These are phyloP conservation scores for Drosophila watanabei DNA, from an alignment of 1,140 invertebrate genomes.

Conservation along the genomic window DNA sequence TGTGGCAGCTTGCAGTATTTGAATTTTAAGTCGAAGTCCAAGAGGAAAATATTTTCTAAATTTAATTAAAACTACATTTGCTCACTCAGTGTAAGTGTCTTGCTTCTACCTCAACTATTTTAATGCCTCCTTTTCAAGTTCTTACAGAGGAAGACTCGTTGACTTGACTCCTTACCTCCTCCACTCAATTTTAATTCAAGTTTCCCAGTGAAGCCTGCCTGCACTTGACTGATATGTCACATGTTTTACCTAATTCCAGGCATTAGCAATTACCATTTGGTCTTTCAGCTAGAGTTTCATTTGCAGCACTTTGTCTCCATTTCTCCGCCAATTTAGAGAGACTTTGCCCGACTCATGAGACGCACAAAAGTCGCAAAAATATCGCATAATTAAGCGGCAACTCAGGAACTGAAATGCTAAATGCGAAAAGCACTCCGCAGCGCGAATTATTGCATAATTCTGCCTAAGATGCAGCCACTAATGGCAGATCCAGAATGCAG, in stretches of 20 bases:
- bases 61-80: background rate
- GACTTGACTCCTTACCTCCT: constrained; percentile 16
- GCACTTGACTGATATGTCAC: constrained; percentile 23
- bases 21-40: background rate
- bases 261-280: constrained; percentile 41
- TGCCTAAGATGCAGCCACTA: constrained; percentile 29
- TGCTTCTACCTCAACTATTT: background rate
- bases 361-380: constrained; percentile 53
- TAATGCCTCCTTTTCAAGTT: background rate
- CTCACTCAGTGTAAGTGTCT: background rate
- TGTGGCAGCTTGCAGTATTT: background rate
- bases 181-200: constrained; percentile 4
- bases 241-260: constrained; percentile 25
- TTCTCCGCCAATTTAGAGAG: constrained; percentile 22
- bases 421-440: constrained; percentile 26
- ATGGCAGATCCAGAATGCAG: constrained; percentile 33
- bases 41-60: background rate
- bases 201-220: constrained; percentile 5
- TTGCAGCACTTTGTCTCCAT: constrained; percentile 8
- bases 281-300: constrained; percentile 4
- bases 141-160: background rate
- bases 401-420: constrained; percentile 38
- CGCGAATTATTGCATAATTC: constrained; percentile 60
- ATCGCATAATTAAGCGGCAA: constrained; percentile 55
- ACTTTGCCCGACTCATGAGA: constrained; percentile 53